A percentile compares a stretch with the other conserved stretches of the same genome.
Evolutionary conservation across 2,113 vertebrate species (phyloP).

Genomic region (Leptodactylus fuscus): DNA sequence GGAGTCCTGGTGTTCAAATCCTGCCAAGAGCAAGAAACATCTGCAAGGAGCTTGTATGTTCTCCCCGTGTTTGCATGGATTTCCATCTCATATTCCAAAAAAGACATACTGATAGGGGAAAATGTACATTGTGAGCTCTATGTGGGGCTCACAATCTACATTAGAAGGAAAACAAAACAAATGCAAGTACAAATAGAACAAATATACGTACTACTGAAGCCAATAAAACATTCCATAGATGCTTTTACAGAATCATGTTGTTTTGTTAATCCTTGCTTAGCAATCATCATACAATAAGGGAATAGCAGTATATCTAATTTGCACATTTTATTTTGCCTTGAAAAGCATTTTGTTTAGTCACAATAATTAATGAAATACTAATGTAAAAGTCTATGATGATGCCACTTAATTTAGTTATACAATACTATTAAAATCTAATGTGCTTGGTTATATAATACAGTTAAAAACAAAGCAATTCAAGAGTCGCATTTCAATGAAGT

Average conservation of each 20-base stretch:
- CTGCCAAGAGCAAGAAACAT: too few species aligned
- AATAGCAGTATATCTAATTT: neutral
- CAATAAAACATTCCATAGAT: neutral
- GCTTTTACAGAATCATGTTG: neutral
- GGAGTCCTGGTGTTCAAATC: too few species aligned
- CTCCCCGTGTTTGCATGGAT: too few species aligned
- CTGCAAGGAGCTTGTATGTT: too few species aligned
- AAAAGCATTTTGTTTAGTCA: conserved; percentile 19
- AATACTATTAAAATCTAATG: conserved; percentile 8
- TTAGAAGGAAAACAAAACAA: too few species aligned
- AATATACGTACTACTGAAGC: neutral
- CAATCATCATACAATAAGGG: conserved; percentile 12
- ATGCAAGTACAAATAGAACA: too few species aligned
- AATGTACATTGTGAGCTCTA: too few species aligned
- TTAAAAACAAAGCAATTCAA: neutral
- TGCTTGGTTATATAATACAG: conserved; percentile 9
- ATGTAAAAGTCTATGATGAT: conserved; percentile 9
- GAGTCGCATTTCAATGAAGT: neutral
- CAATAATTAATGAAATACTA: conserved; percentile 4
- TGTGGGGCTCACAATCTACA: too few species aligned
- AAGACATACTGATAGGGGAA: too few species aligned
- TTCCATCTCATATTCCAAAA: too few species aligned
- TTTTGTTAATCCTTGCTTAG: conserved; percentile 12
- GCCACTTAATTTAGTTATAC: conserved; percentile 1
- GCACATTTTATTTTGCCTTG: conserved; percentile 12